Base-by-base conservation (phyloP, 1,140 invertebrate species). In the Aradophagus sp. region DNA sequence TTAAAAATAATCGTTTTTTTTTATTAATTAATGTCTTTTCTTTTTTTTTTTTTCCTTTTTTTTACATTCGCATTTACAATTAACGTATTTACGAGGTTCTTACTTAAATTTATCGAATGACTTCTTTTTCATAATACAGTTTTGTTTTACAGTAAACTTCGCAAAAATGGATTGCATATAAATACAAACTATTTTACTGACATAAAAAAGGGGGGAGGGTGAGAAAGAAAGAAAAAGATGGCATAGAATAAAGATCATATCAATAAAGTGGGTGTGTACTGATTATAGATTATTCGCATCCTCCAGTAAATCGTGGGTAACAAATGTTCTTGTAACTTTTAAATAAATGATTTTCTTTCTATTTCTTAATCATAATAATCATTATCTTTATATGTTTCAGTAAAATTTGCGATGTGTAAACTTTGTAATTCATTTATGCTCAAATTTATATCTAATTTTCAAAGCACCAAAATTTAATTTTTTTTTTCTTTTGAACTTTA, bases 1-100 rank as follows among this genome's bases (percentile, higher is more conserved):
- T 85, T 85, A 83, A 85, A 85, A 85, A 85, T 85, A 85, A 83
- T 81, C 74, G 74, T 55, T 83, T 84, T 85, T 84, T 84, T n/a
- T n/a, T n/a, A n/a, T n/a, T n/a, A n/a, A 85, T 83, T 84, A 80
- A 80, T 80, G 75, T 76, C 81, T 81, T 62, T 76, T 59, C 5
- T 14, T 14, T 34, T 36, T 35, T 36, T 35, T 26, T 34, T 20
- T 16, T 34, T 34, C n/a, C 39, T 47, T 75, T 48, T 73, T 84
- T 79, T 66, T 83, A 83, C 79, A 81, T 80, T 78, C 80, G 83
- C 79, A 84, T 82, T 70, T 80, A 83, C 73, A 81, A 71, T 81
- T 73, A 73, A 74, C 73, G 71, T 66, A 42, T 58, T 48, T 67
- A 63, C 62, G 70, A 78, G 75, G 77, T 69, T 73, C 75, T 77